Evolutionary conservation across 2,888 invertebrate species (phyloP).

Genomic region (Branchellion lobata): DNA sequence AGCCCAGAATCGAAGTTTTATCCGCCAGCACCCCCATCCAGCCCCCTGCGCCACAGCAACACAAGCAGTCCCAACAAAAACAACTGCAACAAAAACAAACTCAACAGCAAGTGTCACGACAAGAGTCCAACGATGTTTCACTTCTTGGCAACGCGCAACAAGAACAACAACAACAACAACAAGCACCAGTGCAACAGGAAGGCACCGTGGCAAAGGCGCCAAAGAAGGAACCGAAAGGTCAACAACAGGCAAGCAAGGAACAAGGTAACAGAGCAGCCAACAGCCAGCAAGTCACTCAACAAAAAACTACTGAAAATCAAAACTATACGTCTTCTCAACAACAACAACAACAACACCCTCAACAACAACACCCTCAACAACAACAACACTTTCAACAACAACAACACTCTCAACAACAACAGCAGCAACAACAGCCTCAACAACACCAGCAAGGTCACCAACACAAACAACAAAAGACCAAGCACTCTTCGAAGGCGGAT

Average conservation of each 20-base stretch:
- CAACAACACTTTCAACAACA: slow-evolving; percentile 11
- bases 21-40: slow-evolving; percentile 29
- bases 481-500: neutral
- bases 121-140: slow-evolving; percentile 16
- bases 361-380: neutral
- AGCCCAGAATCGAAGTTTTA: slow-evolving; percentile 11
- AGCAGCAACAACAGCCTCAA: slow-evolving; percentile 34
- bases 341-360: neutral
- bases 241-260: slow-evolving; percentile 3
- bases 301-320: slow-evolving; percentile 6
- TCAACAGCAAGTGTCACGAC: neutral
- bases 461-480: slow-evolving; percentile 12
- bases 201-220: neutral
- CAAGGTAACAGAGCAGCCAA: slow-evolving; percentile 13
- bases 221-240: neutral
- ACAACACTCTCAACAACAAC: neutral
- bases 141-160: slow-evolving; percentile 26
- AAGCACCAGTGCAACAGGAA: slow-evolving; percentile 42
- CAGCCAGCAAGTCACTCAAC: slow-evolving; percentile 23
- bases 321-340: neutral
- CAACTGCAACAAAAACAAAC: slow-evolving; percentile 32
- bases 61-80: slow-evolving; percentile 36
- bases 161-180: slow-evolving; percentile 33
- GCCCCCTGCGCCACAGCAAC: slow-evolving; percentile 36
- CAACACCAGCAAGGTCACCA: slow-evolving; percentile 25